Evolutionary conservation across 1,140 invertebrate species (phyloP).

Genomic region (Piezodorus guildinii): DNA sequence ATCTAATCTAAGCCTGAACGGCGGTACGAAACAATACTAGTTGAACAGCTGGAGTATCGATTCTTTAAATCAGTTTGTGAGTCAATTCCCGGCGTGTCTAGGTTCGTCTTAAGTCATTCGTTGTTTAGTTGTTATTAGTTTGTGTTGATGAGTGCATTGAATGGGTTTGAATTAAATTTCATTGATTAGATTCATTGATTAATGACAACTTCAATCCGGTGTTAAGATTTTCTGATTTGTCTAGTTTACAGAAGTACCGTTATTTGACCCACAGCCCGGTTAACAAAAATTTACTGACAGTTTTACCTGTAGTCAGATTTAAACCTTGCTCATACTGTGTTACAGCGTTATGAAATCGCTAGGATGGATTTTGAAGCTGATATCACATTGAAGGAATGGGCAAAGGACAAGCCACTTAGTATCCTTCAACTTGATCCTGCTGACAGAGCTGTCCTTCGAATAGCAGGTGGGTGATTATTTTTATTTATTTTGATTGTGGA

Average conservation of each 20-base stretch:
- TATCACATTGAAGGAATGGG: slow-evolving; percentile 85
- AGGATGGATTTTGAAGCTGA: slow-evolving; percentile 70
- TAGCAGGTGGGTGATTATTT: slow-evolving; percentile 65
- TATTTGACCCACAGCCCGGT: background rate
- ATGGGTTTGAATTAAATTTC: background rate
- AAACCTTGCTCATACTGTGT: background rate
- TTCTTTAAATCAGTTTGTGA: background rate
- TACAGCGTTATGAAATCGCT: background rate
- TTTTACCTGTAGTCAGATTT: background rate
- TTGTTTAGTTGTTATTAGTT: background rate
- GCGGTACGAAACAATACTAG: no score
- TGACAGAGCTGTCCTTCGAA: slow-evolving; percentile 84
- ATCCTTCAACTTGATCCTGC: slow-evolving; percentile 90
- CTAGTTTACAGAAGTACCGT: background rate
- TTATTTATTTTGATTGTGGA: no score
- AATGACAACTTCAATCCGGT: background rate
- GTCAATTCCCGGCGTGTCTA: no score
- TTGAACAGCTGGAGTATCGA: slow-evolving; percentile 4
- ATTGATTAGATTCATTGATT: background rate
- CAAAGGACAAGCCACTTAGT: slow-evolving; percentile 87
- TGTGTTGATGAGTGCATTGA: background rate
- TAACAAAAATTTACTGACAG: background rate
- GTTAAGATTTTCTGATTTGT: background rate
- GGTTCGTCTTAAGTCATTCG: background rate
- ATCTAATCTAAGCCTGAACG: no score